Base-by-base conservation (phyloP, 2,888 invertebrate species). In the Rhynchonema sp. region DNA sequence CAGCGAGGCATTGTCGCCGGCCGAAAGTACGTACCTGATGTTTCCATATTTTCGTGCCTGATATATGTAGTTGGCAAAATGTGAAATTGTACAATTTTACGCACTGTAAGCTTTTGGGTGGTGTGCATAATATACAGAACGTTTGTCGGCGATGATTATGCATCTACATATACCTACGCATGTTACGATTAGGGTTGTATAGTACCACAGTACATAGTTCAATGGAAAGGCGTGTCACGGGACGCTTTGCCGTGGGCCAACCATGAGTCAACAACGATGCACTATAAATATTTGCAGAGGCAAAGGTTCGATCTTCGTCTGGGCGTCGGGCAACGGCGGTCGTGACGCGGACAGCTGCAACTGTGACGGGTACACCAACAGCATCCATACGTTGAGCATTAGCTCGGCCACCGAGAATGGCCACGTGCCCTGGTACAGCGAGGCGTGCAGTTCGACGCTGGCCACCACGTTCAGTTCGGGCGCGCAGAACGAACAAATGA, bases 301-400 rank as follows among this genome's bases (percentile, higher is more conserved):
- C 30, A 86, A 86, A 75, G 94, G 94, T 20, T 94, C 92, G 27
- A 96, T 98, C 68, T 98, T 92, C 78, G 87, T 98, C 1, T 98
- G 96, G 96, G 96, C 96, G 0, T 92, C 91, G 0, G 96, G 96
- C 52, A 98, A 98, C 75, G 96, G 96, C 1, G 94, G 96, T 25
- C 55, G 60, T 60, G 70, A 73, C 61, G 68, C 86, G 68, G 92
- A 92, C 75, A 92, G 91, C 75, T 98, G 98, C 77, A 96, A 96
- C 76, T 98, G 96, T 76, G 98, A 98, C 75, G 96, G 96, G 29
- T 98, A 98, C 77, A 96, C 96, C 60, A 98, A 96, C 78, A 90
- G 90, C 62, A 96, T 98, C 71, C 94, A 92, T 85, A 98, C 96
- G 25, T 79, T 98, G 67, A 91, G 91, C 56, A 94, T 98, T 76